Conservation (phyloP, 2,113 vertebrate genomes). For the Melanotaenia duboulayi region DNA sequence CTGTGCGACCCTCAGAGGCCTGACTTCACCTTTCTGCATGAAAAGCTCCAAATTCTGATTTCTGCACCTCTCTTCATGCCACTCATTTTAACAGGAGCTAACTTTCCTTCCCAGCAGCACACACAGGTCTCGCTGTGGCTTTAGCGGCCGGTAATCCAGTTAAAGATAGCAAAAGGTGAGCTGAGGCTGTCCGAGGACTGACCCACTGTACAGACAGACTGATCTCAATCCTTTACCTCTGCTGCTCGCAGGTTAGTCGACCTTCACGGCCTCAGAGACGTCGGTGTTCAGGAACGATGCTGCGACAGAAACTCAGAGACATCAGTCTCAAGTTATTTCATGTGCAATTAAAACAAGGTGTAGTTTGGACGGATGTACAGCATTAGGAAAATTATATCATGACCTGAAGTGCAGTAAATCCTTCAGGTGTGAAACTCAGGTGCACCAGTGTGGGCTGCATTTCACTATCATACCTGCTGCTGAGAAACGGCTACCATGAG, state of each 20-base stretch:
- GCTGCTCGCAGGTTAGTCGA: not conserved
- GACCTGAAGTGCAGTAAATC: no score
- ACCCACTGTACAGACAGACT: slow-evolving; percentile 64
- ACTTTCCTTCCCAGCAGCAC: not conserved
- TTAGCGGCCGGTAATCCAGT: slow-evolving; percentile 61
- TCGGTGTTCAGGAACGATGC: no score
- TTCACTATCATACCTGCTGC: no score
- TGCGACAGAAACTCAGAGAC: no score
- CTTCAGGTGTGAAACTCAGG: no score
- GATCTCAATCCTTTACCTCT: slow-evolving; percentile 62
- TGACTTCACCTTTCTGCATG: not conserved
- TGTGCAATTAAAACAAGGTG: no score
- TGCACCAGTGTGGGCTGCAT: no score
- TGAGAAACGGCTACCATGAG: no score
- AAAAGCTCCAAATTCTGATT: not conserved
- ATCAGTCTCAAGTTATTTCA: no score
- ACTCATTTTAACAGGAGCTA: not conserved
- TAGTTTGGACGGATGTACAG: no score
- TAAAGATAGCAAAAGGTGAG: slow-evolving; percentile 66
- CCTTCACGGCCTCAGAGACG: not conserved
- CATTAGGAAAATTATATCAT: no score
- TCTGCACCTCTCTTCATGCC: not conserved
- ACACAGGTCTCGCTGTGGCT: not conserved
- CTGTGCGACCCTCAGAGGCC: slow-evolving; percentile 15
- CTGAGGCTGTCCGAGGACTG: slow-evolving; percentile 43